Evolutionary conservation across 2,888 invertebrate species (phyloP), one percentile per base, ranked within the genome.

Genomic region (Cataglyphis livida): DNA sequence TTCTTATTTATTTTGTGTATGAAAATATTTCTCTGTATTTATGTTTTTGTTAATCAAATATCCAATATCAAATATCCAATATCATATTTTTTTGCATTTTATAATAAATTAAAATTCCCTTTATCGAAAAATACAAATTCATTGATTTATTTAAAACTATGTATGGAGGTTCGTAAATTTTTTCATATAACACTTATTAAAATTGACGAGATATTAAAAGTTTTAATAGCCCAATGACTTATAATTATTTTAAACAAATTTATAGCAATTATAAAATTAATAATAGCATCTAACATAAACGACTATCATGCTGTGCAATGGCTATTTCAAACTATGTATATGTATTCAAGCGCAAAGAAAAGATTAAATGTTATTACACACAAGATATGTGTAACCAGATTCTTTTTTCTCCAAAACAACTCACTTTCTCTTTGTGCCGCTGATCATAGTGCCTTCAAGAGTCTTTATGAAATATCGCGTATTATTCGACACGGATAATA

Each of bases 401-500:
- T 59, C 5, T 79, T 70, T 79, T 21, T n/a, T 7, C n/a, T 7
- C 70, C 2, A 61, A 79, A 79, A 70, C 71, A 59, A 71, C 78
- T 71, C 32, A 59, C 78, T 79, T 79, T 79, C 78, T 79, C 78
- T 59, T 59, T 59, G 35, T 70, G 21, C 15, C 21, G 32, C 12
- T 70, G 70, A 38, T 65, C 54, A 59, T 28, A 59, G 44, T 59
- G 35, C 35, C 35, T 71, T 59, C 12, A 25, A 79, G n/a, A 79
- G n/a, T 2, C 59, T 79, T 70, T 86, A 66, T 59, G 44, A 66
- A 62, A 83, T 48, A 83, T 78, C 83, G 71, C 18, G 28, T 41
- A 41, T 41, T 54, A 86, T 84, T 88, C 38, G 83, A 82, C 59
- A 73, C 28, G 79, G 79, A 78, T 68, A 81, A 70, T 88, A 85